Percentiles rank a stretch among this genome's conserved stretches.
These are phyloP conservation scores for Protobothrops flavoviridis DNA, from an alignment of 2,113 vertebrate genomes.

Conservation along the genomic window DNA sequence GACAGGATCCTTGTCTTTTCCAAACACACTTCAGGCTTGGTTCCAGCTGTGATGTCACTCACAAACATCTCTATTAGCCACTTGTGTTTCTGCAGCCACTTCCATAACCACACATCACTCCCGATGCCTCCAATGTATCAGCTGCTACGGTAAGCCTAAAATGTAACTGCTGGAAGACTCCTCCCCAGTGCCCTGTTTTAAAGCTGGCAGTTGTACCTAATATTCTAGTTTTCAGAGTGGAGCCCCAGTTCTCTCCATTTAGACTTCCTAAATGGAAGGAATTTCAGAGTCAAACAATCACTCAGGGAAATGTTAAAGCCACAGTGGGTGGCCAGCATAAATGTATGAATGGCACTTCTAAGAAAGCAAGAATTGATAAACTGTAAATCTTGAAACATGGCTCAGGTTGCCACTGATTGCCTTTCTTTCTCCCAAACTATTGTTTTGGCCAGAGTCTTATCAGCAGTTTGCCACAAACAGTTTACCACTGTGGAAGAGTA, in stretches of 20 bases:
- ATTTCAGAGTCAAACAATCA: fast-evolving
- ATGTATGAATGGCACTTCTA: not conserved
- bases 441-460: fast-evolving
- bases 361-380: fast-evolving
- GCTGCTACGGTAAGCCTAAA: not conserved
- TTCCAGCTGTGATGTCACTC: slow-evolving; percentile 14
- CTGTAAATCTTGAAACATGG: fast-evolving
- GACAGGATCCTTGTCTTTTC: slow-evolving; percentile 2
- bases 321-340: not conserved
- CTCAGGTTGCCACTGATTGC: slow-evolving; percentile 37
- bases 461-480: not conserved
- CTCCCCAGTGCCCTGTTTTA: not conserved
- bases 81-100: slow-evolving; percentile 1
- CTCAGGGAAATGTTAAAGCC: not conserved
- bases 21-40: slow-evolving; percentile 9
- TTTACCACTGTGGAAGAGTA: not conserved
- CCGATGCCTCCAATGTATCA: not conserved
- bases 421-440: not conserved
- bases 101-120: not conserved
- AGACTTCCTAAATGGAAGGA: fast-evolving
- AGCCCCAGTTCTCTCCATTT: fast-evolving
- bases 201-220: not conserved
- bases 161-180: not conserved
- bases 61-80: slow-evolving; percentile 23
- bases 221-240: not conserved